A percentile compares a stretch with the other conserved stretches of the same genome.
Evolutionary conservation across 2,797 vertebrate genomes (phyloP).

Genomic region (Decapterus maruadsi): DNA sequence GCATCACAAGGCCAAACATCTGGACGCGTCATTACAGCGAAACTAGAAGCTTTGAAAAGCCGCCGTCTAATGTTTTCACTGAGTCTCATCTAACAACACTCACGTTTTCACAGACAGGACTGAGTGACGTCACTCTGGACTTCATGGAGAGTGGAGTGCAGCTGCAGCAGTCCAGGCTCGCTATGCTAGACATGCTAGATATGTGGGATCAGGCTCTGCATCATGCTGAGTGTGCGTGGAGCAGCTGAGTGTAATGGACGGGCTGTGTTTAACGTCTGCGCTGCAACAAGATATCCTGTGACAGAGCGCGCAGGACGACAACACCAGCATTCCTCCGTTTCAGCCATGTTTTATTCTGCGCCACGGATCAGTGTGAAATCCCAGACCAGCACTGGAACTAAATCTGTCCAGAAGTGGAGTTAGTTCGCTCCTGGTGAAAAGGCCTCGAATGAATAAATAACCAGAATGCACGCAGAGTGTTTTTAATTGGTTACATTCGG

Average conservation of each 20-base stretch:
- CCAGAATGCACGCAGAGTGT: background rate
- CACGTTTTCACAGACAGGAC: conserved; percentile 39
- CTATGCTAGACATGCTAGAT: conserved; percentile 18
- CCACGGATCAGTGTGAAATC: conserved; percentile 3
- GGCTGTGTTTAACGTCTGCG: conserved; percentile 3
- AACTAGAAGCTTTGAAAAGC: conserved; percentile 38
- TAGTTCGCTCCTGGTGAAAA: background rate
- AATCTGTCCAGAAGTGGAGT: background rate
- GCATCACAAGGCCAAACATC: conserved; percentile 58
- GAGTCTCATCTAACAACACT: conserved; percentile 20
- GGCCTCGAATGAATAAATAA: background rate
- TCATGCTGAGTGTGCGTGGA: conserved; percentile 4
- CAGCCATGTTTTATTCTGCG: background rate
- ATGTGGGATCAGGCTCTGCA: conserved; percentile 10
- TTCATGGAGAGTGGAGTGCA: conserved; percentile 4
- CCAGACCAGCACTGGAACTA: background rate
- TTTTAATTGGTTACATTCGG: background rate
- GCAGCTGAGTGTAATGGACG: conserved; percentile 16
- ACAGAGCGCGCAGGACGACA: background rate
- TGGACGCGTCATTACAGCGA: conserved; percentile 59
- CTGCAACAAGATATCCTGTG: background rate
- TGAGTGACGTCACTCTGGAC: background rate
- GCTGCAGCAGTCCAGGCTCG: background rate
- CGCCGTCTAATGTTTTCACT: conserved; percentile 33
- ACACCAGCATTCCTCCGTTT: background rate